Evolutionary conservation across 2,113 vertebrate genomes (phyloP), one percentile per base, ranked within the genome.

Genomic region (Anoplopoma fimbria): DNA sequence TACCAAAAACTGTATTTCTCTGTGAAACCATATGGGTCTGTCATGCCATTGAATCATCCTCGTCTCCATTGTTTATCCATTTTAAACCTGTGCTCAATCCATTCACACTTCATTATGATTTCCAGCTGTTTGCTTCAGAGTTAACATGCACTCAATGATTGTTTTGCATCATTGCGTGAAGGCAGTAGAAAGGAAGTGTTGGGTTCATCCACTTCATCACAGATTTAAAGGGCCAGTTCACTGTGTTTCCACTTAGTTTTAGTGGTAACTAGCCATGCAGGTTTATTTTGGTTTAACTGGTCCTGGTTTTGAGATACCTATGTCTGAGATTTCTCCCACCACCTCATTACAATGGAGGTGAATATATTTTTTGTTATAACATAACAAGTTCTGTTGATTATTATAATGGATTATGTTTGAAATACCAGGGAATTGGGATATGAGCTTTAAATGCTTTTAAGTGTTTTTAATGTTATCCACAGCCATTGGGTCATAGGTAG

Each of bases 11-110:
- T 76, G 51, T 12, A n/a, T 33, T 34, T 42, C 13, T 75, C 13
- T 36, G 23, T 27, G 21, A 49, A 58, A 75, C n/a, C 47, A 58
- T 25, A n/a, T 36, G 12, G 23, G 17, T 31, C 38, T 60, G 8
- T n/a, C 42, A 34, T 55, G 25, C 47, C 25, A 40, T 57, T 58
- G 63, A 65, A 58, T 83, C 29, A 71, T 17, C 9, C 6, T 47
- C 21, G 17, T 70, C 64, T 76, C 12, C 53, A 19, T 27, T 49
- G 25, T 62, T 87, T 57, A 68, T 19, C 23, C 27, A 57, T 33
- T 57, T 69, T 29, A 68, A 45, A 68, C 53, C 42, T 29, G 9
- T 12, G 36, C 27, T 19, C 53, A 75, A 1, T 33, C n/a, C 1
- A 13, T 58, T 9, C 7, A 4, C 14, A 67, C 70, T 47, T 58